Evolutionary conservation across 2,888 invertebrate genomes (phyloP).

Genomic region (Carpatolechia fugitivella): DNA sequence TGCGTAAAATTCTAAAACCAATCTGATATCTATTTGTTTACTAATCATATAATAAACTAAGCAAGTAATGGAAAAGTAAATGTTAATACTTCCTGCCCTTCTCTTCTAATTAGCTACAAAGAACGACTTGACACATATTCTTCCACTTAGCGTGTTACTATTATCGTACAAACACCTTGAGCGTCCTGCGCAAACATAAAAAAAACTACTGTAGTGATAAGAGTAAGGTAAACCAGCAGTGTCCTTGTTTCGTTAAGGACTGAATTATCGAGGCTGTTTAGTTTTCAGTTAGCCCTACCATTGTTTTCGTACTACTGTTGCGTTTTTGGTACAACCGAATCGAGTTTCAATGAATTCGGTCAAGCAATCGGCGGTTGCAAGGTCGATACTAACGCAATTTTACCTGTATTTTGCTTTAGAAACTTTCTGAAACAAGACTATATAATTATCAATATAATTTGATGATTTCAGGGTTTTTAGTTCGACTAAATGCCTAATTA

Average conservation of each 20-base stretch:
- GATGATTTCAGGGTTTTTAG: neutral
- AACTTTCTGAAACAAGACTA: slow-evolving; percentile 31
- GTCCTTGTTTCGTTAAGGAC: neutral
- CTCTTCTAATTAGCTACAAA: neutral
- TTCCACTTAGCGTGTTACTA: neutral
- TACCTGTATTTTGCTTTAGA: slow-evolving; percentile 31
- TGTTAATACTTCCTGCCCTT: neutral
- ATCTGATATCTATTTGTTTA: too few relatives aligned
- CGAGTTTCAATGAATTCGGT: slow-evolving; percentile 49
- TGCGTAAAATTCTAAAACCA: too few relatives aligned
- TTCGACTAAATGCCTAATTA: neutral
- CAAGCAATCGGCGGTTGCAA: slow-evolving; percentile 49
- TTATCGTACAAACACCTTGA: slow-evolving; percentile 15
- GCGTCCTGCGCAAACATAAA: slow-evolving; percentile 8
- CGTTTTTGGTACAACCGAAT: slow-evolving; percentile 38
- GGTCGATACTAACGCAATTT: slow-evolving; percentile 48
- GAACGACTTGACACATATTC: neutral
- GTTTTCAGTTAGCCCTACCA: slow-evolving; percentile 19
- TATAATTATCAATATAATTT: neutral
- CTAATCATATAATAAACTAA: too few relatives aligned
- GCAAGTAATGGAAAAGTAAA: too few relatives aligned
- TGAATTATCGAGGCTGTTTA: slow-evolving; percentile 17
- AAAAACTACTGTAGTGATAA: neutral
- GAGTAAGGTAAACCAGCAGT: neutral
- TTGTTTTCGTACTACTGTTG: slow-evolving; percentile 33